Percentiles rank a stretch among this genome's conserved stretches.
Evolutionary conservation across 2,113 vertebrate genomes (phyloP).

Genomic region (Pterocles orientalis): DNA sequence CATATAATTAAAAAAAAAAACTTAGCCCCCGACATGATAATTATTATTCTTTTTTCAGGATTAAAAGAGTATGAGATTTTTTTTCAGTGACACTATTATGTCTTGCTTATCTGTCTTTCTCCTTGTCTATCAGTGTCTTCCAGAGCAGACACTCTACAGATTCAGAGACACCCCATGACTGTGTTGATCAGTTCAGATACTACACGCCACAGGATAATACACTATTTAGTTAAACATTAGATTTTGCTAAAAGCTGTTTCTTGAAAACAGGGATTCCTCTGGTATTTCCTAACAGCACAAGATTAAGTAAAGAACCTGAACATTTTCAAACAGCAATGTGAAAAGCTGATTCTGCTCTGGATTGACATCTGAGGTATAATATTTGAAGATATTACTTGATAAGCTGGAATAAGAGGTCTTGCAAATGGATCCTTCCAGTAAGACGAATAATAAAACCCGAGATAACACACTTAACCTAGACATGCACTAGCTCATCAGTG

Average conservation of each 20-base stretch:
- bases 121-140: background rate
- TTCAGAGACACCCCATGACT: background rate
- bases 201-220: background rate
- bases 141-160: background rate
- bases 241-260: background rate
- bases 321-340: background rate
- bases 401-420: background rate
- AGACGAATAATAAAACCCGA: background rate
- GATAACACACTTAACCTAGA: background rate
- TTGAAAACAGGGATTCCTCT: background rate
- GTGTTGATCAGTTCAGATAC: background rate
- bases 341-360: background rate
- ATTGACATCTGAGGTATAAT: background rate
- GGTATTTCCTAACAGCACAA: background rate
- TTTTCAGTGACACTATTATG: background rate
- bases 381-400: background rate
- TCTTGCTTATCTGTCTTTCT: background rate
- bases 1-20: background rate
- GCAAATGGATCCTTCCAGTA: background rate
- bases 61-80: background rate
- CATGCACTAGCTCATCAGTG: background rate
- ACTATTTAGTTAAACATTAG: background rate
- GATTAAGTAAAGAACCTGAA: background rate
- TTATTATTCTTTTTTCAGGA: background rate
- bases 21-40: background rate